phyloP scores from a whole-genome alignment of 2,797 vertebrate genomes.

The Lophius americanus region DNA sequence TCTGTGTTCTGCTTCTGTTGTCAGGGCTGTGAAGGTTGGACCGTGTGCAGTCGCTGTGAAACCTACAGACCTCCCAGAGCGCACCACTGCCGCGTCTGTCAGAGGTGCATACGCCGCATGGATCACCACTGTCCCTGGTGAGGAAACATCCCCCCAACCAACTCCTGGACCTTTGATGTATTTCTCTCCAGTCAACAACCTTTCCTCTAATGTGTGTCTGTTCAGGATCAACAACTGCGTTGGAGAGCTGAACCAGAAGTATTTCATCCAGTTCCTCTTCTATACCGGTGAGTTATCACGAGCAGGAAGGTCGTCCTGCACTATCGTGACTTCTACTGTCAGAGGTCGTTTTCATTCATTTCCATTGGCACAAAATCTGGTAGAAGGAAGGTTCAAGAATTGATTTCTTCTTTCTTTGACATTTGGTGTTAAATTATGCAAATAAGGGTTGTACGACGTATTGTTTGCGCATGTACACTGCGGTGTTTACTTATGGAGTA shows the following conservation, averaged over 20 bases:
- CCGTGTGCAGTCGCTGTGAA: conserved; percentile 85
- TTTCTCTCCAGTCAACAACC: background rate
- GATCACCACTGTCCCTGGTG: conserved; percentile 89
- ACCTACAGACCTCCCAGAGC: conserved; percentile 84
- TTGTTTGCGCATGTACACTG: too few species aligned
- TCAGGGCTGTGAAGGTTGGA: conserved; percentile 87
- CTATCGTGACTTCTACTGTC: too few species aligned
- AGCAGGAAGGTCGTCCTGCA: too few species aligned
- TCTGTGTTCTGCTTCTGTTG: background rate
- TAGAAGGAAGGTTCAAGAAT: too few species aligned
- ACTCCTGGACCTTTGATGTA: too few species aligned
- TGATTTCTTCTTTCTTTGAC: too few species aligned
- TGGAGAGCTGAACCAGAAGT: conserved; percentile 88
- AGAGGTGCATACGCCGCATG: conserved; percentile 86
- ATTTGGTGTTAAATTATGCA: too few species aligned
- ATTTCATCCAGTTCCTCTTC: conserved; percentile 89
- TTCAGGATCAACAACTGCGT: conserved; percentile 89
- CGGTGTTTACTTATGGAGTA: too few species aligned
- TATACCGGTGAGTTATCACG: conserved; percentile 79
- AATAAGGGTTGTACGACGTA: too few species aligned
- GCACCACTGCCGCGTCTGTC: conserved; percentile 84
- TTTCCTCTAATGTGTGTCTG: background rate
- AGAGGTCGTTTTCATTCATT: too few species aligned
- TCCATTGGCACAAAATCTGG: too few species aligned
- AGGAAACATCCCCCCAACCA: conserved; percentile 5